These are phyloP conservation scores for Harpegnathos saltator DNA, from an alignment of 1,140 invertebrate genomes.

Conservation along the genomic window DNA sequence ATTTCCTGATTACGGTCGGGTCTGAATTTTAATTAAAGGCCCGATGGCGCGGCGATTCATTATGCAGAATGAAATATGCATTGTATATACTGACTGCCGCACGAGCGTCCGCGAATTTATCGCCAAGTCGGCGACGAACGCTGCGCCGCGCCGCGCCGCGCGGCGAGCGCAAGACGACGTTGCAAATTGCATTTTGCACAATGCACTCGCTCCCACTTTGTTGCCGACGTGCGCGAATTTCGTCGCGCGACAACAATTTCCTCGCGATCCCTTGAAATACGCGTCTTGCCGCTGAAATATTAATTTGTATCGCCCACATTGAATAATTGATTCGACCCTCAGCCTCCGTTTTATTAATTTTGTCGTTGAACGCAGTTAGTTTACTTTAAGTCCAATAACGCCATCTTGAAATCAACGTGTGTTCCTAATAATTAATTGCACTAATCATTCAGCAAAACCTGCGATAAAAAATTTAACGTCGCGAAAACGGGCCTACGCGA, in stretches of 20 bases:
- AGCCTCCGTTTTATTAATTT: neutral
- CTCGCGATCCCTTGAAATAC: no score
- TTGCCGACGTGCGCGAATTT: conserved; percentile 38
- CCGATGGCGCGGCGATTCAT: conserved; percentile 63
- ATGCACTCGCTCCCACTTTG: conserved; percentile 11
- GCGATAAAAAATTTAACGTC: no score
- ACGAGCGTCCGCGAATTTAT: conserved; percentile 66
- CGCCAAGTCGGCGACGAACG: conserved; percentile 52
- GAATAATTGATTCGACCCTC: conserved; percentile 5
- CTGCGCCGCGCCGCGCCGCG: no score
- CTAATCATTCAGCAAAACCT: no score
- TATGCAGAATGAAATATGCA: conserved; percentile 73
- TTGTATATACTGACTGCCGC: conserved; percentile 64
- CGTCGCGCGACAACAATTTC: conserved; percentile 3
- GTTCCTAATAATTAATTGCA: no score
- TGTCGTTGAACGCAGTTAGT: neutral
- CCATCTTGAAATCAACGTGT: no score
- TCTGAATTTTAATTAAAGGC: conserved; percentile 73
- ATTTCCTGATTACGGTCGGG: conserved; percentile 64
- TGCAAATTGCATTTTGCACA: conserved; percentile 52
- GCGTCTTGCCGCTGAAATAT: neutral
- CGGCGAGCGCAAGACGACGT: conserved; percentile 27
- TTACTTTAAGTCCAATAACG: no score
- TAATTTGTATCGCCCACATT: neutral
- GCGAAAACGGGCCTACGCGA: no score